These are phyloP conservation scores for Hemaris fuciformis DNA, from an alignment of 2,888 invertebrate species.

Conservation along the genomic window DNA sequence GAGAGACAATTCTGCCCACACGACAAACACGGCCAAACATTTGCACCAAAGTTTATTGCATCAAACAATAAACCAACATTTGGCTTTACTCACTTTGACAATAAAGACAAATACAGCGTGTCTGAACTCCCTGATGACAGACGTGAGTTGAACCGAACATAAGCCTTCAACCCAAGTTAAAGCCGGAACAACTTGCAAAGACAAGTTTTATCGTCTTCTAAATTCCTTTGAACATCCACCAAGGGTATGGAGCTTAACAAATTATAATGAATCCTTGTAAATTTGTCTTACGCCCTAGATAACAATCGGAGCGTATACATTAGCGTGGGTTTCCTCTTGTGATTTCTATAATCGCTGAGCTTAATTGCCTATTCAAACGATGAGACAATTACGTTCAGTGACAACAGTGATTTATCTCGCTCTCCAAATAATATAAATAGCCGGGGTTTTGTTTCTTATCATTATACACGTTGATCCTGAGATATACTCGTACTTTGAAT, in stretches of 20 bases:
- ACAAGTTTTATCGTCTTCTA: not conserved
- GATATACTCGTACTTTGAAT: not conserved
- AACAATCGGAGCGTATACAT: not conserved
- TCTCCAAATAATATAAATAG: not conserved
- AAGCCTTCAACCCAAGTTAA: not conserved
- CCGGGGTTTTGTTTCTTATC: not conserved
- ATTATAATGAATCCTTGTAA: not conserved
- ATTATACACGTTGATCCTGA: not conserved
- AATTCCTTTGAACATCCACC: not conserved
- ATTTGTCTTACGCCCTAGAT: not conserved
- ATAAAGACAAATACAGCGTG: not conserved
- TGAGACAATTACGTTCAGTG: not conserved
- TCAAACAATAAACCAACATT: not conserved
- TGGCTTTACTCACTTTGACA: not conserved
- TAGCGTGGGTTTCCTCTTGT: not conserved
- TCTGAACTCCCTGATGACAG: not conserved
- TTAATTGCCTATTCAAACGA: slow-evolving; percentile 1
- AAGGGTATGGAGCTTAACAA: not conserved
- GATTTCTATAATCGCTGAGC: not conserved
- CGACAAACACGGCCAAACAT: not conserved
- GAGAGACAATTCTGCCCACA: too few relatives aligned
- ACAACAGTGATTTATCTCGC: not conserved
- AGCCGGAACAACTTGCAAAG: not conserved
- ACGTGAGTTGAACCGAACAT: not conserved
- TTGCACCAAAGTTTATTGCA: not conserved